Percentiles rank a stretch among this genome's conserved stretches.
phyloP scores from a whole-genome alignment of 2,797 vertebrate genomes.

The Xenopus petersii region DNA sequence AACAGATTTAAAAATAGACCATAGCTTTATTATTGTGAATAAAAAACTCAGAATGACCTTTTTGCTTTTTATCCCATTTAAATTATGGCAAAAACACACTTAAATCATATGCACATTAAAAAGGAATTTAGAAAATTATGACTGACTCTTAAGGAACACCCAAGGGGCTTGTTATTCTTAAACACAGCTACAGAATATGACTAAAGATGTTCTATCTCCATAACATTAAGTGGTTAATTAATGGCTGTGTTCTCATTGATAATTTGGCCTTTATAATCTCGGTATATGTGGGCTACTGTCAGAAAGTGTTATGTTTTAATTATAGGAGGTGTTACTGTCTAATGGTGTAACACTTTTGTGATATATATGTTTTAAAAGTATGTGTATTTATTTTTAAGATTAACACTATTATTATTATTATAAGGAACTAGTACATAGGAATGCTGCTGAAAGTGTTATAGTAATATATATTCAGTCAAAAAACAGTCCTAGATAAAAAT shows the following conservation, averaged over 20 bases:
- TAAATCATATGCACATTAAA: no score
- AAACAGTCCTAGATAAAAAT: not conserved
- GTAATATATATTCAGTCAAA: no score
- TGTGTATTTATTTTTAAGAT: no score
- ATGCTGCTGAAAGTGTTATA: no score
- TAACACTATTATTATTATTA: no score
- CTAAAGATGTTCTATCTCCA: not conserved
- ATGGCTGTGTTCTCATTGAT: not conserved
- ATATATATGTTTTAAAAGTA: not conserved
- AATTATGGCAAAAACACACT: no score
- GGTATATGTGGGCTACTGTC: constrained; percentile 2
- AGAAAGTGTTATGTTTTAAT: constrained; percentile 33
- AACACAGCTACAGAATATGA: not conserved
- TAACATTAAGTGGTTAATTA: not conserved
- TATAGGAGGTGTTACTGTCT: constrained; percentile 32
- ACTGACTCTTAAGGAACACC: not conserved
- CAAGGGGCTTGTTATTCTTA: not conserved
- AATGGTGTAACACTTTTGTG: not conserved
- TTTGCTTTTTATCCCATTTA: no score
- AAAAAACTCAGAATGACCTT: no score
- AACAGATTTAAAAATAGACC: no score
- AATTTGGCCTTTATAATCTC: not conserved
- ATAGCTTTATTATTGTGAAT: no score
- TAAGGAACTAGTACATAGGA: no score
- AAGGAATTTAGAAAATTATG: no score